Conservation (phyloP, 92 coral and sea anemone species). For the Porites cylindrica region DNA sequence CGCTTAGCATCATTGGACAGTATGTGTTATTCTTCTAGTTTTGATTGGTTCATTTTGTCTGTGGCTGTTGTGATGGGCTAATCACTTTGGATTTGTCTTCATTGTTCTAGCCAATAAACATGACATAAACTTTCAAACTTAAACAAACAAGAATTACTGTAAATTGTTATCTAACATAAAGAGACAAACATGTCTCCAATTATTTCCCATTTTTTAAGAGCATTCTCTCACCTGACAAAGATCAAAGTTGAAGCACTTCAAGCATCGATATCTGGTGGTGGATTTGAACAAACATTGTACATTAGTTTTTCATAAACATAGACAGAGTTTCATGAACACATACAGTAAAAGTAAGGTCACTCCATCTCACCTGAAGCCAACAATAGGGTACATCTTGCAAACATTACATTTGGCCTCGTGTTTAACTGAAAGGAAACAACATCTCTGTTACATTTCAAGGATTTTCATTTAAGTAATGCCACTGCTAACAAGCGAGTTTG, state of each 20-base stretch:
- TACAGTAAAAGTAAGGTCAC: no score
- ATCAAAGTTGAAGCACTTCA: constrained; percentile 97
- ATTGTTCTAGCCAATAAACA: no score
- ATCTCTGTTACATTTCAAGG: not conserved
- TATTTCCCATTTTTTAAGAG: no score
- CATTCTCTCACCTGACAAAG: constrained; percentile 85
- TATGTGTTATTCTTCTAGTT: no score
- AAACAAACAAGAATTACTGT: no score
- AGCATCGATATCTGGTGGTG: constrained; percentile 91
- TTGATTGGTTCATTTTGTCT: no score
- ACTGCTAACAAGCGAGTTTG: no score
- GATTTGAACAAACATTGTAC: constrained; percentile 5
- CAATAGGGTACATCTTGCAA: constrained; percentile 93
- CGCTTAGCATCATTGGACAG: no score
- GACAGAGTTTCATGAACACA: not conserved
- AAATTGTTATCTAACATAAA: not conserved
- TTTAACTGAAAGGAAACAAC: constrained; percentile 57
- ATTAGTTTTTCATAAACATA: not conserved
- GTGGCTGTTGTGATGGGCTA: no score
- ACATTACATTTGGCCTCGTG: constrained; percentile 97
- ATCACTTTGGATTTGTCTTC: no score
- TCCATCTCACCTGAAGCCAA: constrained; percentile 84
- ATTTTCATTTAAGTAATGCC: not conserved
- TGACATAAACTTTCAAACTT: no score
- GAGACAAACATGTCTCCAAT: not conserved